These are phyloP conservation scores for Rhadina sibilatrix DNA, from an alignment of 2,113 vertebrate species.

Conservation along the genomic window DNA sequence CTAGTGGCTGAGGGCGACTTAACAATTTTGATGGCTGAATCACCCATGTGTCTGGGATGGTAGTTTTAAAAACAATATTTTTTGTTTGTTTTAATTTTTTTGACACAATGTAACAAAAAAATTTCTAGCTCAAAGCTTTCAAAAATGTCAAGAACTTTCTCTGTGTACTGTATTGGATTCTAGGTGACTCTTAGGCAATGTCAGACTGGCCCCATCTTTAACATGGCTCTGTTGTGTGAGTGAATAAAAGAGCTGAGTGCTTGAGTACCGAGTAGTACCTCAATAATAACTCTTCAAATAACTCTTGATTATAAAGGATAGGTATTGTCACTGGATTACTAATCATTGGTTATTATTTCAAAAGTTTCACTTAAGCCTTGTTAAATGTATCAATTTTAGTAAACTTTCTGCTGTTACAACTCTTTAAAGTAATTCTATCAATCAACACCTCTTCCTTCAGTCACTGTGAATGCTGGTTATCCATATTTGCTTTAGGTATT, in stretches of 20 bases:
- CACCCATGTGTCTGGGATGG: not conserved
- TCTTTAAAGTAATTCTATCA: not conserved
- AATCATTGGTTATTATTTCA: not conserved
- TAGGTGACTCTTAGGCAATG: not conserved
- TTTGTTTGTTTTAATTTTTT: not conserved
- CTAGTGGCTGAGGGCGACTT: not conserved
- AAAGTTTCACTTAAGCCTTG: not conserved
- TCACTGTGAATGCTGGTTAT: not conserved
- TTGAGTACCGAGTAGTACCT: not conserved
- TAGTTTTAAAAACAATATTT: not conserved
- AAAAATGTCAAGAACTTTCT: too few species aligned
- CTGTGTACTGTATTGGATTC: not conserved
- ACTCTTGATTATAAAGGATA: not conserved
- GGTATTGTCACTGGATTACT: not conserved
- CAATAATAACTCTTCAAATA: not conserved
- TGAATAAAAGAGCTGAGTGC: not conserved
- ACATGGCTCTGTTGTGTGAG: rapidly evolving
- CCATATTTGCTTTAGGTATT: not conserved
- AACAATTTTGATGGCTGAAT: not conserved
- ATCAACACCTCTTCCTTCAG: not conserved
- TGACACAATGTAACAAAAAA: not conserved
- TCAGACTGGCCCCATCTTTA: not conserved
- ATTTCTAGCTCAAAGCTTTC: not conserved
- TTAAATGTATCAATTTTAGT: not conserved
- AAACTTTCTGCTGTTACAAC: not conserved